These are phyloP conservation scores for Molanna angustata DNA, from an alignment of 2,888 invertebrate genomes.

Conservation along the genomic window DNA sequence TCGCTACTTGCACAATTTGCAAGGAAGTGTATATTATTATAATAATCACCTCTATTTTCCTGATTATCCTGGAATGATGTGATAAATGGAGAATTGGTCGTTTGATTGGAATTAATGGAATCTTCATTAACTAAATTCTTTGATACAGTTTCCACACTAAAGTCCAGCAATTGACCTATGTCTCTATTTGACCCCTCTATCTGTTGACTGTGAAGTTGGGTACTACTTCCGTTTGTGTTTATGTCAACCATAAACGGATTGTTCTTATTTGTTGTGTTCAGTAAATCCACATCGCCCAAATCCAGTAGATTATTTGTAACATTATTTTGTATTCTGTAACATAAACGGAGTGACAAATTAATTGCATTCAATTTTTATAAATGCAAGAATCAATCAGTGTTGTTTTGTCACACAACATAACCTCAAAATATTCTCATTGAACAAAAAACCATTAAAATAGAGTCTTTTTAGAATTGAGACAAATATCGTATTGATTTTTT, in stretches of 20 bases:
- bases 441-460: too few relatives aligned
- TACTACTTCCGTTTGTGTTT: slow-evolving; percentile 24
- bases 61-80: slow-evolving; percentile 33
- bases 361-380: too few relatives aligned
- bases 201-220: slow-evolving; percentile 11
- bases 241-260: slow-evolving; percentile 39
- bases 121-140: slow-evolving; percentile 30
- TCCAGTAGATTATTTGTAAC: slow-evolving; percentile 52
- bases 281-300: slow-evolving; percentile 46
- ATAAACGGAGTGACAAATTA: too few relatives aligned
- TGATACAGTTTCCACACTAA: slow-evolving; percentile 22
- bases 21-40: too few relatives aligned
- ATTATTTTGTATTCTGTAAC: slow-evolving; percentile 50
- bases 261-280: slow-evolving; percentile 43
- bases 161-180: slow-evolving; percentile 25
- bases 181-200: slow-evolving; percentile 9
- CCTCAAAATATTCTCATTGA: too few relatives aligned
- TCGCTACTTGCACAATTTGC: too few relatives aligned
- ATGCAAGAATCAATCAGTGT: too few relatives aligned
- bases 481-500: too few relatives aligned
- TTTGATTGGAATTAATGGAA: slow-evolving; percentile 31
- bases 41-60: slow-evolving; percentile 31
- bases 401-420: too few relatives aligned
- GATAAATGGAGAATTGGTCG: slow-evolving; percentile 31
- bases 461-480: too few relatives aligned